Conservation (phyloP, 2,113 vertebrate genomes). For the Notiomystis cincta region DNA sequence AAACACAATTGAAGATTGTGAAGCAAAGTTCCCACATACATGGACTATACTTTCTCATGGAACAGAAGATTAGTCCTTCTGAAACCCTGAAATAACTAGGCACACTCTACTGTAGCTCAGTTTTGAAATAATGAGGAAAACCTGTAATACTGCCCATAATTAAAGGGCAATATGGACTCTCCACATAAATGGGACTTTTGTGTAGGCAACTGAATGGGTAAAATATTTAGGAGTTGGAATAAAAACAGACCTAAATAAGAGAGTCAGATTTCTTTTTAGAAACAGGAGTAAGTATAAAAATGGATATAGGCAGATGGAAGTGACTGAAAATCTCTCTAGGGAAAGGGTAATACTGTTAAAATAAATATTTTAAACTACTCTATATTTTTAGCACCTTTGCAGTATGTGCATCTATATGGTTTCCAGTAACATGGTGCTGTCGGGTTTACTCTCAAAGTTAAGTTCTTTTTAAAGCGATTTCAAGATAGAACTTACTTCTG, state of each 20-base stretch:
- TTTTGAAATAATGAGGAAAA: neutral
- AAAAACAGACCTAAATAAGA: neutral
- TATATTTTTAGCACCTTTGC: neutral
- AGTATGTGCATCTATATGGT: neutral
- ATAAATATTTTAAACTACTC: neutral
- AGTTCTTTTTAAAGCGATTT: neutral
- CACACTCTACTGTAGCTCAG: neutral
- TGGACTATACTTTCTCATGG: neutral
- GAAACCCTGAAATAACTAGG: neutral
- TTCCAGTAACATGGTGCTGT: neutral
- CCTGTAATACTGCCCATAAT: neutral
- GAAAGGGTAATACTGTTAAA: slow-evolving; percentile 26
- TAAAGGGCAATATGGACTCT: neutral
- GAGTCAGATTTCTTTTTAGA: slow-evolving; percentile 21
- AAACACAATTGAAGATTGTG: neutral
- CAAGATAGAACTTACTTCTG: too few species aligned
- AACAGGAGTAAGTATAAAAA: slow-evolving; percentile 19
- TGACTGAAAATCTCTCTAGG: slow-evolving; percentile 10
- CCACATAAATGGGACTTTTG: neutral
- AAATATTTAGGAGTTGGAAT: slow-evolving; percentile 1
- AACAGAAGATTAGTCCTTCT: neutral
- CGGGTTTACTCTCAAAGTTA: neutral
- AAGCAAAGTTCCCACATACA: neutral
- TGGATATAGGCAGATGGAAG: slow-evolving; percentile 14
- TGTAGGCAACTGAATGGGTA: neutral